Conservation (phyloP, 2,797 vertebrate genomes). For the Danio kyathit region DNA sequence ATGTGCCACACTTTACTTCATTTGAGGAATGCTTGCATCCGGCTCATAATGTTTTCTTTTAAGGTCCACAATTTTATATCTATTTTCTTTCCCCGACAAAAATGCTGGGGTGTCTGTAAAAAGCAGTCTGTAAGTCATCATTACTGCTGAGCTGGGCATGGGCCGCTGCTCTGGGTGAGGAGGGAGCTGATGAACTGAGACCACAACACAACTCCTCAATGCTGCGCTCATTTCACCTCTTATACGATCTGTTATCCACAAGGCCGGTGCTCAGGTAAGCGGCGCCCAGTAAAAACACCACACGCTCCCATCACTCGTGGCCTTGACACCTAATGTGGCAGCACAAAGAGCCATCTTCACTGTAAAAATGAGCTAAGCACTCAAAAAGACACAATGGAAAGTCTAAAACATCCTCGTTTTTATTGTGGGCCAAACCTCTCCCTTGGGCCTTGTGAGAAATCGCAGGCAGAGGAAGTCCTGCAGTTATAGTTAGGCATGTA, state of each 20-base stretch:
- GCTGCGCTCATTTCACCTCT: slow-evolving; percentile 58
- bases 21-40: slow-evolving; percentile 28
- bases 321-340: slow-evolving; percentile 64
- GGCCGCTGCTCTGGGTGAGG: slow-evolving; percentile 56
- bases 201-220: slow-evolving; percentile 60
- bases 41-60: slow-evolving; percentile 38
- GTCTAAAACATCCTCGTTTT: slow-evolving; percentile 36
- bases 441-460: slow-evolving; percentile 41
- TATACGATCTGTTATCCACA: slow-evolving; percentile 68
- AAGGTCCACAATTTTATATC: slow-evolving; percentile 21
- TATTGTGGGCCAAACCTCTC: slow-evolving; percentile 50
- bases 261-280: slow-evolving; percentile 63
- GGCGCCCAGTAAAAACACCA: slow-evolving; percentile 62
- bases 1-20: background rate
- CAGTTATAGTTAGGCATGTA: slow-evolving; percentile 28
- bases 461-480: slow-evolving; percentile 32
- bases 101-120: slow-evolving; percentile 50
- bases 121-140: slow-evolving; percentile 61
- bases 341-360: slow-evolving; percentile 55
- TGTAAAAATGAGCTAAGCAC: slow-evolving; percentile 60
- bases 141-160: slow-evolving; percentile 58
- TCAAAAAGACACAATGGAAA: slow-evolving; percentile 47
- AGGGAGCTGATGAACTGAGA: slow-evolving; percentile 61
- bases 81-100: slow-evolving; percentile 18
- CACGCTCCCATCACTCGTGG: slow-evolving; percentile 49